Conservation (phyloP, 2,113 vertebrate genomes). For the Oreocharis arfaki region DNA sequence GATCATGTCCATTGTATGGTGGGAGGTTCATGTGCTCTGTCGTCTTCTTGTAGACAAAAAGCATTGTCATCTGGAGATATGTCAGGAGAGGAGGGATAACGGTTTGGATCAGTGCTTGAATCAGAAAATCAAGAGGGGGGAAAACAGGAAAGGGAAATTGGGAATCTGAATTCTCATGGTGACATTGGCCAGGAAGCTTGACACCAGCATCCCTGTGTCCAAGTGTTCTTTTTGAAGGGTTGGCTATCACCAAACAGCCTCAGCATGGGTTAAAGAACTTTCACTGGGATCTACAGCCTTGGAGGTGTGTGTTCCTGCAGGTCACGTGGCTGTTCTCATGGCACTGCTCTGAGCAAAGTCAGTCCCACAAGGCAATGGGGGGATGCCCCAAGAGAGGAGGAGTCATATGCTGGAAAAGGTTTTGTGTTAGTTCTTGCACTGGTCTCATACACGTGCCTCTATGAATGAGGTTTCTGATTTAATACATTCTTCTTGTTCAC, state of each 20-base stretch:
- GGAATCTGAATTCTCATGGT: neutral
- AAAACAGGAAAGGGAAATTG: neutral
- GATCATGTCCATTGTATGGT: neutral
- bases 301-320: neutral
- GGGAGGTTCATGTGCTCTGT: neutral
- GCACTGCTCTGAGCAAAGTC: neutral
- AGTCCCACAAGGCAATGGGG: neutral
- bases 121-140: neutral
- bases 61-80: neutral
- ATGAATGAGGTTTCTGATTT: neutral
- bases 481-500: neutral
- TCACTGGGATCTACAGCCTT: neutral
- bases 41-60: neutral
- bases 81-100: neutral
- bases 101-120: neutral
- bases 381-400: neutral
- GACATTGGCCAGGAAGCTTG: neutral
- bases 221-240: neutral
- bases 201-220: accelerated
- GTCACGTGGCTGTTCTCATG: neutral
- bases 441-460: neutral
- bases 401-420: neutral
- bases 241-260: neutral
- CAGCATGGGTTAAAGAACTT: neutral
- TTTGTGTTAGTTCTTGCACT: neutral